Percentiles rank a stretch among this genome's conserved stretches.
These are phyloP conservation scores for Cyrtorhinus lividipennis DNA, from an alignment of 1,140 invertebrate species.

Conservation along the genomic window DNA sequence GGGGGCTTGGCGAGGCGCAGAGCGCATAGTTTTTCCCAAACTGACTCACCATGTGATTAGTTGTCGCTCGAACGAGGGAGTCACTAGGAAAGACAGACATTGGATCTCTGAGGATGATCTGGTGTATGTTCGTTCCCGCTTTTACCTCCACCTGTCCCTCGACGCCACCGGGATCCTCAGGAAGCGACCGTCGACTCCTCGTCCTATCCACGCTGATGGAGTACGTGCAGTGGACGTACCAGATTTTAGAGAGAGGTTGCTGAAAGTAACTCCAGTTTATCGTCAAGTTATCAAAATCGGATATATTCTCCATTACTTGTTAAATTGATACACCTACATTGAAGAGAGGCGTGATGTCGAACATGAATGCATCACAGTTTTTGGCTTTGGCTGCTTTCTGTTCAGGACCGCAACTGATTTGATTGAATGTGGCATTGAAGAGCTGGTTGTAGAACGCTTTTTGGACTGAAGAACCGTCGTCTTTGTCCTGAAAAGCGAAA, in stretches of 20 bases:
- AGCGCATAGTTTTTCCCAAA: too few species aligned
- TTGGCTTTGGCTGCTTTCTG: background rate
- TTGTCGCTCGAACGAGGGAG: background rate
- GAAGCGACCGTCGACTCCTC: background rate
- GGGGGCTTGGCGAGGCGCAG: too few species aligned
- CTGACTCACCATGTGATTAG: too few species aligned
- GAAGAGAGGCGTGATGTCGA: background rate
- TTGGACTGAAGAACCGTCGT: background rate
- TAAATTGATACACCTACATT: too few species aligned
- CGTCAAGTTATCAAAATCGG: background rate
- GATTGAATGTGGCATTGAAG: background rate
- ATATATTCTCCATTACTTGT: background rate
- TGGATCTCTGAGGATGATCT: background rate
- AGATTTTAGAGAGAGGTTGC: conserved; percentile 6
- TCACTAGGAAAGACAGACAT: background rate
- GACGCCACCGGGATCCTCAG: background rate
- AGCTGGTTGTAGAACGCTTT: background rate
- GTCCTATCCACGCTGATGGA: background rate
- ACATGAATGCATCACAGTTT: conserved; percentile 5
- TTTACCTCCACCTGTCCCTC: background rate
- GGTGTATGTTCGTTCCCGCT: background rate
- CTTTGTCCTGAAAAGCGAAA: conserved; percentile 1
- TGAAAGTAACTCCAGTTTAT: too few species aligned
- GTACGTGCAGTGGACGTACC: conserved; percentile 4
- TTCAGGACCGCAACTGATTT: background rate